These are phyloP conservation scores for Operophtera brumata DNA, from an alignment of 2,888 invertebrate genomes.

Conservation along the genomic window DNA sequence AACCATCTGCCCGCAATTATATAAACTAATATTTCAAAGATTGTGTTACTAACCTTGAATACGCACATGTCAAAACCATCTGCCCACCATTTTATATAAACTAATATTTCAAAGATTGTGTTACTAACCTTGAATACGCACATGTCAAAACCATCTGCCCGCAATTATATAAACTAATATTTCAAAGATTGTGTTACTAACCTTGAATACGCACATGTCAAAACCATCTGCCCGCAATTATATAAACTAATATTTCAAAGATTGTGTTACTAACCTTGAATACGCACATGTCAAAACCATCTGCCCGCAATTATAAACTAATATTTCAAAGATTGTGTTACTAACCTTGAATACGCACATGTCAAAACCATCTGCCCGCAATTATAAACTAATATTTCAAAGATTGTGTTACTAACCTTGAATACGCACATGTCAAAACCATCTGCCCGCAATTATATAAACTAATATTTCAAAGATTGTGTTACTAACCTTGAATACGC, in stretches of 20 bases:
- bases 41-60: neutral
- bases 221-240: slow-evolving; percentile 21
- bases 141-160: slow-evolving; percentile 17
- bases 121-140: slow-evolving; percentile 4
- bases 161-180: slow-evolving; percentile 8
- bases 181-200: no score
- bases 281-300: slow-evolving; percentile 13
- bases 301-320: slow-evolving; percentile 16
- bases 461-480: no score
- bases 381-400: slow-evolving; percentile 1
- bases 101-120: no score
- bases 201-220: slow-evolving; percentile 12
- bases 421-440: slow-evolving; percentile 9
- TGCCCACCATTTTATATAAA: slow-evolving; percentile 16
- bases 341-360: slow-evolving; percentile 8
- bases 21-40: no score
- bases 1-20: slow-evolving; percentile 22
- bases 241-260: no score
- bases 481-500: slow-evolving; percentile 2
- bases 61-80: slow-evolving; percentile 15
- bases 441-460: slow-evolving; percentile 21
- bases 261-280: neutral
- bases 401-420: neutral
- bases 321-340: no score
- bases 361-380: slow-evolving; percentile 18